These are phyloP conservation scores for Poeciliopsis retropinna DNA, from an alignment of 2,113 vertebrate species.

Conservation along the genomic window DNA sequence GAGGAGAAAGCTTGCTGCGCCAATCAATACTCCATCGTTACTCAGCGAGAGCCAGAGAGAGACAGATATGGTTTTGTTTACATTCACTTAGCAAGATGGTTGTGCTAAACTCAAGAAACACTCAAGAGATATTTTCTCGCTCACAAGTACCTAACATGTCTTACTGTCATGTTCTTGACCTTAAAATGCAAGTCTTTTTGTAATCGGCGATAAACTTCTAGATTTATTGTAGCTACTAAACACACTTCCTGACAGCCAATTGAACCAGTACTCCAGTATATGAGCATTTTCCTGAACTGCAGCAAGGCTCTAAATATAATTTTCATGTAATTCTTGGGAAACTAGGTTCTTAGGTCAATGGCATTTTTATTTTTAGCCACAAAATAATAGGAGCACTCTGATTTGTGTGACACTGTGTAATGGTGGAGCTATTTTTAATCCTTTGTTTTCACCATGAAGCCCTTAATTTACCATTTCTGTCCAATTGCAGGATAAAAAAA, in stretches of 20 bases:
- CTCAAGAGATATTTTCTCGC: background rate
- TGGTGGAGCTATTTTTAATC: background rate
- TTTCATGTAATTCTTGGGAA: background rate
- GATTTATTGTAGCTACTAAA: no score
- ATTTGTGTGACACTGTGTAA: background rate
- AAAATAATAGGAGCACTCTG: background rate
- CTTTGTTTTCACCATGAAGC: background rate
- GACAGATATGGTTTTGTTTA: background rate
- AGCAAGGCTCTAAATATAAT: slow-evolving; percentile 16
- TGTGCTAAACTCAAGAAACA: background rate
- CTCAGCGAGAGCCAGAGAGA: background rate
- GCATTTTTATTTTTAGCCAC: slow-evolving; percentile 27
- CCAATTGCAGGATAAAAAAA: no score
- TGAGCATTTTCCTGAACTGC: background rate
- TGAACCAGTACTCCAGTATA: no score
- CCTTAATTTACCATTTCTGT: background rate
- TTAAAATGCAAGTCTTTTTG: background rate
- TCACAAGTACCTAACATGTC: background rate
- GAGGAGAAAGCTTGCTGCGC: background rate
- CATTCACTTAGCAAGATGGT: background rate
- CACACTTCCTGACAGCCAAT: background rate
- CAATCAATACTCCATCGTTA: slow-evolving; percentile 15
- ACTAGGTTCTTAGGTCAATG: background rate
- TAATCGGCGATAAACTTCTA: background rate
- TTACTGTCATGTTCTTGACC: background rate